Conservation (phyloP, 2,113 vertebrate genomes). For the Antechinus flavipes region DNA sequence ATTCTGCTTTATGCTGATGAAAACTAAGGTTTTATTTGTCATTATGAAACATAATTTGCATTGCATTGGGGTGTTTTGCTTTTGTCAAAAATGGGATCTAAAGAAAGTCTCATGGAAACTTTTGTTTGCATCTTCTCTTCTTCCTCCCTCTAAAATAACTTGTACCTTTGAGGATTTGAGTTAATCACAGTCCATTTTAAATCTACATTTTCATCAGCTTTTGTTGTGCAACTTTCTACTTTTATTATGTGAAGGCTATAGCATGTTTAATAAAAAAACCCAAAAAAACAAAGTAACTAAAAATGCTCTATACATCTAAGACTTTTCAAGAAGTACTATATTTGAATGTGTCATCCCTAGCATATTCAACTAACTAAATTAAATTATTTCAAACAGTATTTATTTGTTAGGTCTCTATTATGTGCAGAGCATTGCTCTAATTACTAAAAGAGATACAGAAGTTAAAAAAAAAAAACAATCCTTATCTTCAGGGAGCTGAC, state of each 20-base stretch:
- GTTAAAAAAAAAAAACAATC: neutral
- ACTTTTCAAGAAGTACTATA: slow-evolving; percentile 22
- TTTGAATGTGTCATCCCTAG: neutral
- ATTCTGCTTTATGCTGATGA: slow-evolving; percentile 70
- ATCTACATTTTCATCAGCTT: slow-evolving; percentile 41
- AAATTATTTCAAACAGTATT: neutral
- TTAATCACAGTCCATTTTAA: slow-evolving; percentile 54
- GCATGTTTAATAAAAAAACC: slow-evolving; percentile 29
- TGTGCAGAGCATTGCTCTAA: neutral
- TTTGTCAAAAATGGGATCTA: slow-evolving; percentile 76
- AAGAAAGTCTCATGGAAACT: slow-evolving; percentile 59
- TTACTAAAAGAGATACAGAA: neutral
- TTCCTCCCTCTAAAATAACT: slow-evolving; percentile 51
- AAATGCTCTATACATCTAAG: neutral
- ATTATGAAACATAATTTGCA: slow-evolving; percentile 69
- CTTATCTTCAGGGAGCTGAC: neutral
- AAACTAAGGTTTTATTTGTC: slow-evolving; percentile 74
- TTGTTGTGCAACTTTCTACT: slow-evolving; percentile 13
- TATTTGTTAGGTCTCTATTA: neutral
- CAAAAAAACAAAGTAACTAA: too few relatives aligned
- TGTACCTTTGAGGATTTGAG: slow-evolving; percentile 56
- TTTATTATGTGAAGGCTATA: slow-evolving; percentile 2
- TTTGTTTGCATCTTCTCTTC: slow-evolving; percentile 3
- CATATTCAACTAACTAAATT: neutral
- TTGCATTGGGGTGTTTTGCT: slow-evolving; percentile 63